phyloP scores from a whole-genome alignment of 2,113 vertebrate species.

The Xiphophorus maculatus region DNA sequence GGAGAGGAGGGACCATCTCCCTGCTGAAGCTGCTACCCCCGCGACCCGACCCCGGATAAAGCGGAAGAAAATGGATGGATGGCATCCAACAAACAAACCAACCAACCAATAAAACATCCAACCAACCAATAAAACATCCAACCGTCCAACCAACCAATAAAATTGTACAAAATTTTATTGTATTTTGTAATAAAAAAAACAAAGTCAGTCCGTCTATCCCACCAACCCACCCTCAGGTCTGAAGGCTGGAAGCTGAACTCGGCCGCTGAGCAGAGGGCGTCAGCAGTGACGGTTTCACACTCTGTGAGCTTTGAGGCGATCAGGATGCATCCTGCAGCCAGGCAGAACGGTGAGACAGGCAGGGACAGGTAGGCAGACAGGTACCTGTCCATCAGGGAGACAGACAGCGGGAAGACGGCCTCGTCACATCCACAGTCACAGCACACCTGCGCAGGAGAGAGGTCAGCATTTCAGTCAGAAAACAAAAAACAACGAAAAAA shows the following conservation, averaged over 20 bases:
- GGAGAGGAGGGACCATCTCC: no score
- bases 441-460: conserved; percentile 72
- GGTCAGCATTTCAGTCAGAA: neutral
- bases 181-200: no score
- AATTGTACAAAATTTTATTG: no score
- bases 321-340: conserved; percentile 79
- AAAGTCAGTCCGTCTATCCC: no score
- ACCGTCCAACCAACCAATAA: no score
- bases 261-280: conserved; percentile 76
- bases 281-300: conserved; percentile 69
- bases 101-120: no score
- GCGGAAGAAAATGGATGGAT: no score
- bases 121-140: no score
- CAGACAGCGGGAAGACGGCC: conserved; percentile 78
- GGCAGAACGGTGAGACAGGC: conserved; percentile 69
- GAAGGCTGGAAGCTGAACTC: conserved; percentile 73
- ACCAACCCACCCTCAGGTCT: conserved; percentile 71
- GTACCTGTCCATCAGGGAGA: conserved; percentile 82
- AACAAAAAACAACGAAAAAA: neutral
- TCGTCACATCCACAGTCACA: conserved; percentile 79
- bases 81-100: no score
- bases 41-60: no score
- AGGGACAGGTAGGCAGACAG: conserved; percentile 73
- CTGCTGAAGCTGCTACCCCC: no score
- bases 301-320: conserved; percentile 82